These are phyloP conservation scores for Tenrec ecaudatus DNA, from an alignment of 2,113 vertebrate species.

Conservation along the genomic window DNA sequence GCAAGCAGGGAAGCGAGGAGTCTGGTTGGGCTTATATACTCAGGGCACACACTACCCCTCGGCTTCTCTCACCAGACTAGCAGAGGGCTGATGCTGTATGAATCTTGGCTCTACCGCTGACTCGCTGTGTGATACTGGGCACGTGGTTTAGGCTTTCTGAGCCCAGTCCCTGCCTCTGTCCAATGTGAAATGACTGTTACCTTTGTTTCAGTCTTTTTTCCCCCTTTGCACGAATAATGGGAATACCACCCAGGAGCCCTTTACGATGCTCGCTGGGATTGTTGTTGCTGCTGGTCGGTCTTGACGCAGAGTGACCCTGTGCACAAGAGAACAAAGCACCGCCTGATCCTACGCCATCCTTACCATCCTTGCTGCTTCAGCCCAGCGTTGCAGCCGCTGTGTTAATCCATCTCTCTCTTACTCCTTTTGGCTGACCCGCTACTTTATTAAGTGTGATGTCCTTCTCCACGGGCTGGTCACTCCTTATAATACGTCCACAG, in stretches of 20 bases:
- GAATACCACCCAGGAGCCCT: not conserved
- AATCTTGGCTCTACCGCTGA: not conserved
- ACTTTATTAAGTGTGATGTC: too few species aligned
- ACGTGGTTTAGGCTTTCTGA: not conserved
- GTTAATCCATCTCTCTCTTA: too few species aligned
- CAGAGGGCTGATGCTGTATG: not conserved
- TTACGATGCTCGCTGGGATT: accelerated
- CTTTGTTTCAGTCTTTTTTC: not conserved
- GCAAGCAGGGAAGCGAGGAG: slow-evolving; percentile 62
- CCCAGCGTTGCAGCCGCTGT: too few species aligned
- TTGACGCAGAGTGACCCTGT: too few species aligned
- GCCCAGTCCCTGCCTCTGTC: slow-evolving; percentile 19
- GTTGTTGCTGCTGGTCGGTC: too few species aligned
- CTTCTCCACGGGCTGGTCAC: too few species aligned
- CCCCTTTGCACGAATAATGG: not conserved
- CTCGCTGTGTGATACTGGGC: not conserved
- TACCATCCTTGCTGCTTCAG: too few species aligned
- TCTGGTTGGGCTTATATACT: slow-evolving; percentile 63
- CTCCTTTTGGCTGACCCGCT: too few species aligned
- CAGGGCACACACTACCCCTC: slow-evolving; percentile 20
- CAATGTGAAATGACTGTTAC: slow-evolving; percentile 5
- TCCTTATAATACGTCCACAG: too few species aligned
- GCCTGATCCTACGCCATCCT: too few species aligned
- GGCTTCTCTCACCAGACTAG: not conserved
- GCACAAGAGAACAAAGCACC: too few species aligned